Conservation (phyloP, 2,888 invertebrate species). For the Cerceris ruficornis region DNA sequence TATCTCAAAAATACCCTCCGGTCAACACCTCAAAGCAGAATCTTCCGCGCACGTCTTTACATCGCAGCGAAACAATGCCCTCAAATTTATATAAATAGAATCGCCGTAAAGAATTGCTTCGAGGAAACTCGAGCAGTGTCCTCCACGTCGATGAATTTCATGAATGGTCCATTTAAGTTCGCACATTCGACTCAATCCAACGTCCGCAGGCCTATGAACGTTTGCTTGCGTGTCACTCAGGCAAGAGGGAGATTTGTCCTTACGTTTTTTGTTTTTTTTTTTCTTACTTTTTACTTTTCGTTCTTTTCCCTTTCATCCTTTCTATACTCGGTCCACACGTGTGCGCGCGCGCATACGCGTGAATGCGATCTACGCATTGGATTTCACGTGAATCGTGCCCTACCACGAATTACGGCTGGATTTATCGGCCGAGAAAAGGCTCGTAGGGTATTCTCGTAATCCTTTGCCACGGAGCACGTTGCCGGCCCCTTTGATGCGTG, state of each 20-base stretch:
- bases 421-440: constrained; percentile 67
- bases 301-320: constrained; percentile 30
- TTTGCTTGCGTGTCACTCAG: constrained; percentile 17
- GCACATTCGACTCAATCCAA: too few species aligned
- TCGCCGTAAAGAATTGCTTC: too few species aligned
- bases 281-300: constrained; percentile 5
- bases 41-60: too few species aligned
- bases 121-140: too few species aligned
- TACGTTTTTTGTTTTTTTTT: constrained; percentile 10
- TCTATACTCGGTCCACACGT: constrained; percentile 24
- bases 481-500: constrained; percentile 78
- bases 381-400: constrained; percentile 46
- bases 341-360: constrained; percentile 13
- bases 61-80: too few species aligned
- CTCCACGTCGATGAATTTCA: neutral
- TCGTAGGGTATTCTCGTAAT: constrained; percentile 65
- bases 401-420: constrained; percentile 50
- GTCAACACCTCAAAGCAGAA: too few species aligned
- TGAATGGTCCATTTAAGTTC: neutral
- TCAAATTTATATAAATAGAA: too few species aligned
- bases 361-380: constrained; percentile 49
- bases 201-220: too few species aligned
- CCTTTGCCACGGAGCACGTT: constrained; percentile 64
- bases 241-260: constrained; percentile 21
- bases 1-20: too few species aligned